Percentiles rank a stretch among this genome's conserved stretches.
These are phyloP conservation scores for Aporophyla lueneburgensis DNA, from an alignment of 2,888 invertebrate species.

Conservation along the genomic window DNA sequence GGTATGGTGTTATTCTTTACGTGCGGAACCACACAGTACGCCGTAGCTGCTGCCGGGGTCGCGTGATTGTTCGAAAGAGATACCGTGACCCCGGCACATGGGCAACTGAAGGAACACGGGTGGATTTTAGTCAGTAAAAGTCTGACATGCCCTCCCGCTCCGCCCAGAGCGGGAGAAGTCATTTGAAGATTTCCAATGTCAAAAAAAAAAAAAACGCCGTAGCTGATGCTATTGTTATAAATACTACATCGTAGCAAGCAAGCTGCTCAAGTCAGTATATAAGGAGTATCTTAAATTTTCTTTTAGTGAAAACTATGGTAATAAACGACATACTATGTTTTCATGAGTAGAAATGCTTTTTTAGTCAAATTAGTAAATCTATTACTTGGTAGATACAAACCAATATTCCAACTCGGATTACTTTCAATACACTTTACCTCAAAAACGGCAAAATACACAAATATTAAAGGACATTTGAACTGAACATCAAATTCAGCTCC, in stretches of 20 bases:
- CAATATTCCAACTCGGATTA: not conserved
- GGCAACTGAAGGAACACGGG: no score
- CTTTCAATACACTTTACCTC: not conserved
- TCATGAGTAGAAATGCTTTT: not conserved
- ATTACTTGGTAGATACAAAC: not conserved
- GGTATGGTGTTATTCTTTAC: no score
- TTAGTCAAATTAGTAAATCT: not conserved
- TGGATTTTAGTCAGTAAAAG: no score
- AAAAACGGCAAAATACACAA: constrained; percentile 25
- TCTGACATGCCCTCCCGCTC: no score
- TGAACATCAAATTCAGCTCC: constrained; percentile 43
- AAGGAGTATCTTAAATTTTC: not conserved
- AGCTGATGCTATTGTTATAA: constrained; percentile 6
- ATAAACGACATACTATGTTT: not conserved
- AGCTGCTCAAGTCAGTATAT: not conserved
- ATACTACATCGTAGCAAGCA: constrained; percentile 2
- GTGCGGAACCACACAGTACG: no score
- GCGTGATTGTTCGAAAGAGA: no score
- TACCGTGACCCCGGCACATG: no score
- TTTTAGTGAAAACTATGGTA: not conserved
- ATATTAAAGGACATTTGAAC: constrained; percentile 40
- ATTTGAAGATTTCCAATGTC: no score
- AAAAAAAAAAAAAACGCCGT: no score
- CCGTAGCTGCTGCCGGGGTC: no score
- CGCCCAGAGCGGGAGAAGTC: no score